Percentiles rank a stretch among this genome's conserved stretches.
phyloP scores from a whole-genome alignment of 2,888 invertebrate species.

The Bombylius major region DNA sequence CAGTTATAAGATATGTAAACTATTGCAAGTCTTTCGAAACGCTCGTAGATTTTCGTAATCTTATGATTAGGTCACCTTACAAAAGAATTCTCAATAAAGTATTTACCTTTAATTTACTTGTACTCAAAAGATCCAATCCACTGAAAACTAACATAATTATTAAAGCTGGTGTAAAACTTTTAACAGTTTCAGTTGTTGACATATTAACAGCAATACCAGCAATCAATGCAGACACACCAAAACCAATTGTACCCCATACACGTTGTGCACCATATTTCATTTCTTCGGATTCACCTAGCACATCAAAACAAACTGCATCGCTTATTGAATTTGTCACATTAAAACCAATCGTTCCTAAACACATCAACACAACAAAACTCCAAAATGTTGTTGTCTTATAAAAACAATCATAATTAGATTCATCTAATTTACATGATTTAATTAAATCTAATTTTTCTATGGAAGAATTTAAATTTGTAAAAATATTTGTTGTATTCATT shows the following conservation, averaged over 20 bases:
- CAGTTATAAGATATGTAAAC: no score
- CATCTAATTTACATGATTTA: slow-evolving; percentile 10
- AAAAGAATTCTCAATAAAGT: not conserved
- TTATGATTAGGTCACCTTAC: no score
- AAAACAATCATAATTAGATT: slow-evolving; percentile 26
- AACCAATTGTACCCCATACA: slow-evolving; percentile 73
- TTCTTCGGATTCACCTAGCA: slow-evolving; percentile 57
- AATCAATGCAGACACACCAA: slow-evolving; percentile 57
- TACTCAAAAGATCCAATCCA: slow-evolving; percentile 51
- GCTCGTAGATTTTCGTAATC: no score
- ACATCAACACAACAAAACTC: slow-evolving; percentile 58
- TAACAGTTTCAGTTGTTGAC: slow-evolving; percentile 45
- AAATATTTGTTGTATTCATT: no score
- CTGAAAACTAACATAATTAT: slow-evolving; percentile 52
- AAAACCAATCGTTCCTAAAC: slow-evolving; percentile 63
- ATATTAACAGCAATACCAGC: slow-evolving; percentile 56
- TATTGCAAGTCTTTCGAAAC: no score
- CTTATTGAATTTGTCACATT: slow-evolving; percentile 78
- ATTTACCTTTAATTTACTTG: slow-evolving; percentile 31
- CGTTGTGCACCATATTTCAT: slow-evolving; percentile 64
- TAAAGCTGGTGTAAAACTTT: slow-evolving; percentile 60
- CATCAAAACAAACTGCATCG: slow-evolving; percentile 83
- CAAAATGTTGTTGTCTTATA: slow-evolving; percentile 55
- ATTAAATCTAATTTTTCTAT: no score
- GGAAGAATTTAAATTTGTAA: no score